These are phyloP conservation scores for Lophura nycthemera DNA, from an alignment of 2,113 vertebrate genomes.

Conservation along the genomic window DNA sequence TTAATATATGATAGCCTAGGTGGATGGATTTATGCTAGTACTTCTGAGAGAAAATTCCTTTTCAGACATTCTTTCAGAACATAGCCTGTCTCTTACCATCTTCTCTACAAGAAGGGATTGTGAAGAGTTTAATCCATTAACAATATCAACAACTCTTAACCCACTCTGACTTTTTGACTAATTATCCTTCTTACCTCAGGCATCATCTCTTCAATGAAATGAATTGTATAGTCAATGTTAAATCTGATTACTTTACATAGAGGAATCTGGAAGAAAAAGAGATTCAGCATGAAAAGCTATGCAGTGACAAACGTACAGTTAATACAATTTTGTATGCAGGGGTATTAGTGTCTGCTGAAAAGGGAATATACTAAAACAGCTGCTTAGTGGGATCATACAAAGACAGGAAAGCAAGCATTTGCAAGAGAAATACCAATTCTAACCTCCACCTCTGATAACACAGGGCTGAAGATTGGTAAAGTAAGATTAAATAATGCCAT, in stretches of 20 bases:
- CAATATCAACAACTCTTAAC: not conserved
- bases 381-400: not conserved
- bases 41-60: not conserved
- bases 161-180: constrained; percentile 27
- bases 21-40: not conserved
- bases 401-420: not conserved
- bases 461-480: not conserved
- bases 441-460: not conserved
- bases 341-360: not conserved
- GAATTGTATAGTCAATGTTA: constrained; percentile 99
- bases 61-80: not conserved
- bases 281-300: constrained; percentile 15
- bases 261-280: constrained; percentile 87
- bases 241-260: constrained; percentile 98
- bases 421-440: not conserved
- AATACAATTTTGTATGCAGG: not conserved
- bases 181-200: constrained; percentile 89
- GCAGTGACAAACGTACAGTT: not conserved
- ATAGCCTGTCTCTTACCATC: not conserved
- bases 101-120: not conserved
- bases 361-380: not conserved
- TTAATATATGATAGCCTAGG: not conserved
- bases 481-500: constrained; percentile 71
- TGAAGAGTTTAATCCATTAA: constrained; percentile 23
- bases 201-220: constrained; percentile 99